Base-by-base conservation (phyloP, 2,797 vertebrate genomes). In the Apogon hyalosoma region DNA sequence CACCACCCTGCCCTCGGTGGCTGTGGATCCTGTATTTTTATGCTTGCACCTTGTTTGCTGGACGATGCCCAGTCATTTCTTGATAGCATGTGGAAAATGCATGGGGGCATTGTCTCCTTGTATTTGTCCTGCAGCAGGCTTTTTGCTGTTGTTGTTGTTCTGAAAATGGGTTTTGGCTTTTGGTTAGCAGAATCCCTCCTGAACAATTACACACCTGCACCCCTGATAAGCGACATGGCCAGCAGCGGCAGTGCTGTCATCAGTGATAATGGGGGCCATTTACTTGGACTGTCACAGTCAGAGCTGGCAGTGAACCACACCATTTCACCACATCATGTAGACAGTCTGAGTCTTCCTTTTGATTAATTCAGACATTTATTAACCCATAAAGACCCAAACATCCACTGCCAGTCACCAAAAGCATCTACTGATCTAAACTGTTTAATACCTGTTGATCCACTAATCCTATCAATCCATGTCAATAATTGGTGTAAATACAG, bases 151-250 rank as follows among this genome's bases (percentile, higher is more conserved):
- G 1, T 33, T 4, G 5, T 33, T 33, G 5, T 33, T 33, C 31
- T 33, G 31, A 50, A 41, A 64, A 51, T 54, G 38, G 40, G 12
- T 69, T 76, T 67, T 36, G 58, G 50, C 60, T 51, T 75, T 63
- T 77, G 67, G 55, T 73, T 63, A 56, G 54, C 31, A 6, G 41
- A 62, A 62, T 59, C 63, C 56, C 66, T 67, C 54, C 46, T 54
- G 61, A 82, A 58, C 69, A 77, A 57, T 68, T 43, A 42, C 56
- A 63, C 86, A 84, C 75, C 83, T 84, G 75, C 67, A 40, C 68
- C 11, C 43, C 64, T 40, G 82, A 88, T 85, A 70, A 88, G 70
- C 40, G 6, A 40, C 63, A 41, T 2, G 42, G 42, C 55, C 70
- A 60, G 76, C 66, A 79, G 61, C 0, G 42, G 33, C 67, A 15